These are phyloP conservation scores for Invenusta paracnida DNA, from an alignment of 2,888 invertebrate species.

Conservation along the genomic window DNA sequence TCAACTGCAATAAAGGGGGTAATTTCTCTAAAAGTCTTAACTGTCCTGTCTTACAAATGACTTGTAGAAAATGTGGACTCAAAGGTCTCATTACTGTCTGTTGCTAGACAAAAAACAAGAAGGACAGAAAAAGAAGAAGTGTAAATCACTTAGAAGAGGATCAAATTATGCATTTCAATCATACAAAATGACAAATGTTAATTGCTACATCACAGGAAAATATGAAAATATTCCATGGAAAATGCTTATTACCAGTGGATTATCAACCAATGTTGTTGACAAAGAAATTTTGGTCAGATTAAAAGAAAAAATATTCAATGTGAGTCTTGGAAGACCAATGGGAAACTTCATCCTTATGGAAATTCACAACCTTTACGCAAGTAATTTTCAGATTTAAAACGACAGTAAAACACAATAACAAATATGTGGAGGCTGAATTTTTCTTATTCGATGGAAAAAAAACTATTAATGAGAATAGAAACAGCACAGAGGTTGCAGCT, in stretches of 20 bases:
- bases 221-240: background rate
- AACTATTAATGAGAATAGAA: background rate
- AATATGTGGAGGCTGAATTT: conserved; percentile 24
- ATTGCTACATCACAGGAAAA: background rate
- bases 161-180: background rate
- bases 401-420: background rate
- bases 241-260: background rate
- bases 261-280: conserved; percentile 7
- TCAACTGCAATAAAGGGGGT: background rate
- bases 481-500: background rate
- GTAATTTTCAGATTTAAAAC: conserved; percentile 14
- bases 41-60: conserved; percentile 26
- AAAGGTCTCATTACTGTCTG: conserved; percentile 23
- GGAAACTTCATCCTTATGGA: background rate
- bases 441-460: background rate
- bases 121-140: background rate
- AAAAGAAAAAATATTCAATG: background rate
- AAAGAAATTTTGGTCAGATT: background rate
- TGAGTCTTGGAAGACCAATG: conserved; percentile 14
- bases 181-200: background rate
- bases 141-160: conserved; percentile 13
- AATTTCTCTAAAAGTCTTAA: background rate
- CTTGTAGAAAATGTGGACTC: conserved; percentile 18
- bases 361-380: conserved; percentile 5
- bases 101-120: conserved; percentile 27